Base-by-base conservation (phyloP, 35 echinoderm and acorn worm genomes). In the Amphiura filiformis region DNA sequence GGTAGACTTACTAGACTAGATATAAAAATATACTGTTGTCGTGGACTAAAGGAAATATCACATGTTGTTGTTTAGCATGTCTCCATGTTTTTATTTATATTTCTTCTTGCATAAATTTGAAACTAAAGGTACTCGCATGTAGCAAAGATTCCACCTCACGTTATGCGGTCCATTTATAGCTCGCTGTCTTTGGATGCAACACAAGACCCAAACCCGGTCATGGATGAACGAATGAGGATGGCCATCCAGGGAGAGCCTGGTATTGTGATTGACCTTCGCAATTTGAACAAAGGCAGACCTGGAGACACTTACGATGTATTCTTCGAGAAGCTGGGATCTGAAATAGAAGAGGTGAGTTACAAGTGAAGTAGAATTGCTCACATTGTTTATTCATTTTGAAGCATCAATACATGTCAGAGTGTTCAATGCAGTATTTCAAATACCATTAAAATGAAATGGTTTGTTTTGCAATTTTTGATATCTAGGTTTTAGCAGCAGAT, bases 361-460 rank as follows among this genome's bases (percentile, higher is more conserved):
- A n/a, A n/a, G n/a, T 78, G 26, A 89, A 38, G 34, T 81, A 89
- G 79, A 89, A 93, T 65, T 39, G 57, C 38, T 33, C 81, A 78
- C 89, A 85, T 65, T 93, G 91, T 33, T 81, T 86, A n/a, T 93
- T 93, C 52, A 84, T 86, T 56, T 35, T 81, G 38, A 84, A 36
- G 57, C 28, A 12, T 26, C 80, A 84, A 61, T 65, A 42, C 35
- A 88, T 88, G 64, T 40, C 79, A 26, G 75, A 80, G 22, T 70
- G 81, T 28, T 86, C 88, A 84, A 79, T 88, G 5, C 18, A 78
- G 65, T 70, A 84, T 32, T 36, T 38, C 32, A 86, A 86, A 76
- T 56, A 70, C 3, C 85, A 93, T 26, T 31, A 88, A 79, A 38
- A 93, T 44, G 81, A 88, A 76, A 31, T 49, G 42, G 52, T n/a